A percentile compares a stretch with the other conserved stretches of the same genome.
Conservation (phyloP, 2,113 vertebrate genomes). For the Poeciliopsis retropinna region DNA sequence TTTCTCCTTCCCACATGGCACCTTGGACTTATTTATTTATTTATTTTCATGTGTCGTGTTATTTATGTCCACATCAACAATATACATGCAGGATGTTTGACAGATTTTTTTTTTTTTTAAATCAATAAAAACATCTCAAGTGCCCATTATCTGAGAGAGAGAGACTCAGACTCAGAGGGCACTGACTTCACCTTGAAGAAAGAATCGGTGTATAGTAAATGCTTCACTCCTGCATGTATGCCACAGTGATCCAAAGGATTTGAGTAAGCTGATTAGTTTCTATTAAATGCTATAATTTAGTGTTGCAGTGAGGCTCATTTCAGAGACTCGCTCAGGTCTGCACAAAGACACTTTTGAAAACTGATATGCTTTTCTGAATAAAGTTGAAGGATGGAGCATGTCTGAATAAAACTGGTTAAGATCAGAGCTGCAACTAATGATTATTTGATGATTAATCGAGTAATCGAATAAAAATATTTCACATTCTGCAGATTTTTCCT, state of each 20-base stretch:
- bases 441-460: too few species aligned
- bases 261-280: constrained; percentile 46
- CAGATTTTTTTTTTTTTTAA: not conserved
- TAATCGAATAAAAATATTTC: too few species aligned
- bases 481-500: too few species aligned
- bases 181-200: constrained; percentile 56
- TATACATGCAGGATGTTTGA: constrained; percentile 18
- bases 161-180: constrained; percentile 44
- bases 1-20: not conserved
- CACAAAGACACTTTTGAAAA: constrained; percentile 25
- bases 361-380: constrained; percentile 18
- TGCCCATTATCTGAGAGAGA: constrained; percentile 44
- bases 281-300: constrained; percentile 33
- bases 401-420: not conserved
- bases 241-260: constrained; percentile 37
- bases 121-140: constrained; percentile 33
- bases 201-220: constrained; percentile 49
- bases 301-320: constrained; percentile 17
- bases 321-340: constrained; percentile 12
- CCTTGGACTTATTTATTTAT: constrained; percentile 1
- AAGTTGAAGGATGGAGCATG: not conserved
- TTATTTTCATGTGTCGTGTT: constrained; percentile 5
- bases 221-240: constrained; percentile 20
- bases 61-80: not conserved
- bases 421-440: too few species aligned